These are phyloP conservation scores for Pheosia gnoma DNA, from an alignment of 2,888 invertebrate genomes.

Conservation along the genomic window DNA sequence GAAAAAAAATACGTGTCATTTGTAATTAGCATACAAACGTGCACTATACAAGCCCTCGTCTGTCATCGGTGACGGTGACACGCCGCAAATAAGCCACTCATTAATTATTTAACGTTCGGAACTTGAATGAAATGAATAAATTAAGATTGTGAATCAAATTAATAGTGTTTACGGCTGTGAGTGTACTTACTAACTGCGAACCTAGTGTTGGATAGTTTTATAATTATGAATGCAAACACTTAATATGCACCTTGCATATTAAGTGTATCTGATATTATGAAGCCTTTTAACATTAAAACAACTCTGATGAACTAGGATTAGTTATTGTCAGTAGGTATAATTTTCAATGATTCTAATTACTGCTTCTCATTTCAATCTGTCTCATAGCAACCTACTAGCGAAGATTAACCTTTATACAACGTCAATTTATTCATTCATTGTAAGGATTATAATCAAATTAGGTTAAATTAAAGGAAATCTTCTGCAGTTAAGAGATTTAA, in stretches of 20 bases:
- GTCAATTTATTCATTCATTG: conserved; percentile 40
- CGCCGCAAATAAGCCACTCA: conserved; percentile 50
- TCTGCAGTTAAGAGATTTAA: conserved; percentile 26
- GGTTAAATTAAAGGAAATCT: conserved; percentile 27
- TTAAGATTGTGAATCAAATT: conserved; percentile 36
- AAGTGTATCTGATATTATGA: too few species aligned
- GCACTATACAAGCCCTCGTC: conserved; percentile 31
- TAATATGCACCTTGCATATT: too few species aligned
- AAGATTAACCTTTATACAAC: conserved; percentile 38
- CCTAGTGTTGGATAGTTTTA: background rate
- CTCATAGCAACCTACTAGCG: conserved; percentile 35
- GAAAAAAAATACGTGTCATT: conserved; percentile 32
- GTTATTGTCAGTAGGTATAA: too few species aligned
- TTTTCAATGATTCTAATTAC: background rate
- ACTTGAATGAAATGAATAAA: conserved; percentile 38
- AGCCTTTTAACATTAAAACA: too few species aligned
- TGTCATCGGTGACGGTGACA: conserved; percentile 49
- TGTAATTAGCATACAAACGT: conserved; percentile 73
- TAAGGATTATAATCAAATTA: conserved; percentile 38
- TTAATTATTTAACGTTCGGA: conserved; percentile 56
- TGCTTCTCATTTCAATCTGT: conserved; percentile 8
- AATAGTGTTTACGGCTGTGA: conserved; percentile 45
- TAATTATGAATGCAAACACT: background rate
- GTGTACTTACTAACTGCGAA: conserved; percentile 32
- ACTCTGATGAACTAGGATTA: too few species aligned